Conservation (phyloP, 2,113 vertebrate genomes). For the Bubo scandiacus region DNA sequence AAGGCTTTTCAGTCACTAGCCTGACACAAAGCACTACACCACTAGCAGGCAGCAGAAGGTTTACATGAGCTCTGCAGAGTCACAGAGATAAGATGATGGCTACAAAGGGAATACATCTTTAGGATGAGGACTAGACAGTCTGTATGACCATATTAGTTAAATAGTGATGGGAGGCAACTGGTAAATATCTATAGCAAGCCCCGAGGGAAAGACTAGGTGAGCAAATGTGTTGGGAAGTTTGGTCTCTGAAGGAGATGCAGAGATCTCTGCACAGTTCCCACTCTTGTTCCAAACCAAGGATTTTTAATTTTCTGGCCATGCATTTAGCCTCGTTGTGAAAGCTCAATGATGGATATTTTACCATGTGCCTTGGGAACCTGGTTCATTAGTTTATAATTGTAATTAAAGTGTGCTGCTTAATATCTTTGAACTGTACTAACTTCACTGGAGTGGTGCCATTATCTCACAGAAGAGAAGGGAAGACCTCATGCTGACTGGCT, state of each 20-base stretch:
- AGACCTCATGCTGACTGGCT: not conserved
- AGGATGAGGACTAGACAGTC: not conserved
- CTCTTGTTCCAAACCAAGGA: not conserved
- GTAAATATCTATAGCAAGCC: not conserved
- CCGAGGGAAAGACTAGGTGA: not conserved
- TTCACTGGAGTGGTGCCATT: not conserved
- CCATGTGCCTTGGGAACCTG: not conserved
- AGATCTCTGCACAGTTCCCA: not conserved
- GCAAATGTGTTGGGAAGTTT: not conserved
- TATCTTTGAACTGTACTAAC: constrained; percentile 16
- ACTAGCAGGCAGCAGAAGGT: constrained; percentile 21
- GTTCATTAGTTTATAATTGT: not conserved
- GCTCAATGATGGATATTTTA: not conserved
- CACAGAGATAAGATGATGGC: not conserved
- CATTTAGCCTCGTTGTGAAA: not conserved
- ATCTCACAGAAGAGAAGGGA: not conserved
- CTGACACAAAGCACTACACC: not conserved
- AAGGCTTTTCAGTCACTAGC: not conserved
- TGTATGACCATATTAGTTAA: not conserved
- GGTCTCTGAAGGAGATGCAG: not conserved
- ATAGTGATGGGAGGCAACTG: not conserved
- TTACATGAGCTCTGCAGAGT: not conserved
- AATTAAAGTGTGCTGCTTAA: constrained; percentile 17
- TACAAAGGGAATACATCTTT: not conserved
- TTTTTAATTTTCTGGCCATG: not conserved